Percentiles rank a stretch among this genome's conserved stretches.
Evolutionary conservation across 2,888 invertebrate species (phyloP).

Genomic region (Hoplodrina blanda): DNA sequence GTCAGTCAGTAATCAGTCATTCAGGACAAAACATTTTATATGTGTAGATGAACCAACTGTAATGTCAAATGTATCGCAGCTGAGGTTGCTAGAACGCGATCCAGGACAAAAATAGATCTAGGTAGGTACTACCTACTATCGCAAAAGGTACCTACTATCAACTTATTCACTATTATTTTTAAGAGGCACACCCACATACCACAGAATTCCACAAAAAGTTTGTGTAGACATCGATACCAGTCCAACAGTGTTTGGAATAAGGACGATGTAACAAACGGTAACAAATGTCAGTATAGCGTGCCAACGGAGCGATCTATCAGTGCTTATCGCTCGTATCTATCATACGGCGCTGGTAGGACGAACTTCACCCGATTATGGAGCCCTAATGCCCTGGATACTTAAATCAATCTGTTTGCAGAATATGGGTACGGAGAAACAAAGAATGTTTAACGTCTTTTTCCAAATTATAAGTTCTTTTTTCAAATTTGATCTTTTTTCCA

Average conservation of each 20-base stretch:
- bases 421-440: conserved; percentile 27
- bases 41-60: too few relatives aligned
- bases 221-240: conserved; percentile 26
- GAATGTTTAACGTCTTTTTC: neutral
- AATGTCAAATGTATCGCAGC: too few relatives aligned
- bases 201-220: neutral
- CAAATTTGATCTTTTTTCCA: too few relatives aligned
- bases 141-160: too few relatives aligned
- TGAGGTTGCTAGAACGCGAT: too few relatives aligned
- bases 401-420: conserved; percentile 54
- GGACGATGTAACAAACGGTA: conserved; percentile 52
- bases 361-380: conserved; percentile 63
- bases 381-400: conserved; percentile 54
- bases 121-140: too few relatives aligned
- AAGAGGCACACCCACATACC: neutral
- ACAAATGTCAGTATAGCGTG: conserved; percentile 74
- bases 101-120: too few relatives aligned
- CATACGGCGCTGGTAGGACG: conserved; percentile 59
- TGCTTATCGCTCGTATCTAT: conserved; percentile 61
- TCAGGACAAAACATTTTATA: too few relatives aligned
- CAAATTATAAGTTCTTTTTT: too few relatives aligned
- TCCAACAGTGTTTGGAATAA: conserved; percentile 41
- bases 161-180: too few relatives aligned
- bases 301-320: conserved; percentile 63
- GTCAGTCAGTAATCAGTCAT: too few relatives aligned